Base-by-base conservation (phyloP, 2,888 invertebrate species). In the Elegia similella region DNA sequence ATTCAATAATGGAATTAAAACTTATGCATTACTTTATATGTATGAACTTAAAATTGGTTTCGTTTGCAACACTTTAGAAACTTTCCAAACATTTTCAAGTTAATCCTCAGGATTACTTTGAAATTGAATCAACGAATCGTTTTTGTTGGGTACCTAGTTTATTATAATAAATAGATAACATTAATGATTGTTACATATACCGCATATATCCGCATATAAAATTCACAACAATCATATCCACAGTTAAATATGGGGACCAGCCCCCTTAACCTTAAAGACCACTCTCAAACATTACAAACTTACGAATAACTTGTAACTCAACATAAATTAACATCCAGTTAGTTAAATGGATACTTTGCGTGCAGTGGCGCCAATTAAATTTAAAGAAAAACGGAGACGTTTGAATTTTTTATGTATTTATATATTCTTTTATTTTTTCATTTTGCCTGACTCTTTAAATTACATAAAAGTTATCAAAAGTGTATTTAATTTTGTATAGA, bases 201-300 rank as follows among this genome's bases (percentile, higher is more conserved):
- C 76, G 73, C 73, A 68, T 70, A 71, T 74, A 72, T 75, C 76
- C 74, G 76, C 77, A 79, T 82, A 86, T 80, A 86, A 86, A 88
- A 85, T 78, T 82, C 81, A 82, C 84, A 87, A 88, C 86, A 86
- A 81, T 74, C 70, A 76, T 75, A 69, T 79, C 73, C 79, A 77
- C 75, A 79, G 75, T 77, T 73, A 75, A 73, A 73, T 76, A 75
- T 75, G 73, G 84, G 90, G 84, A 75, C 89, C 90, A 88, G 90
- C 89, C 90, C 88, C 82, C 82, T 73, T 73, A 71, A 70, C 66
- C 76, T 78, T 80, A 77, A 66, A 67, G 72, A 77, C 70, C 71
- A 70, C 70, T 76, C 67, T 76, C 75, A 78, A 80, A 78, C 76
- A 75, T 72, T 65, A 72, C 67, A 66, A 65, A 73, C 72, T 70